Evolutionary conservation across 1,140 invertebrate species (phyloP), one percentile per base, ranked within the genome.

Genomic region (Ylistrum balloti): DNA sequence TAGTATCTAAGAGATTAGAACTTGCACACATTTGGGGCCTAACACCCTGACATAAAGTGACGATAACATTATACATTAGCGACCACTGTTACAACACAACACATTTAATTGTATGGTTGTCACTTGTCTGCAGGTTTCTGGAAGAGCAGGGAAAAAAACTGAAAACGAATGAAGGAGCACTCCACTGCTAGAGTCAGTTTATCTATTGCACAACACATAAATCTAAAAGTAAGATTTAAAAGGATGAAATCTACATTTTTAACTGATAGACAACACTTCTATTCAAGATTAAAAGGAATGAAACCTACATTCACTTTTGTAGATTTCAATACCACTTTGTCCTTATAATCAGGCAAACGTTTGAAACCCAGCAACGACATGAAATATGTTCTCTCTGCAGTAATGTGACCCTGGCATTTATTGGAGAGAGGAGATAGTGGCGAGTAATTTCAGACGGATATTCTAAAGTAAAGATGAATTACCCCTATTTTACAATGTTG

Each of bases 401-500:
- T 45, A 74, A 1, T 11, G n/a, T 28, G 22, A 74, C 56, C 56
- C 56, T n/a, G 17, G n/a, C 22, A 0, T 38, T 74, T 74, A 28
- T 74, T 45, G 41, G 41, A 45, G 41, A 38, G 5, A 45, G 41
- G 17, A 45, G 1, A 74, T 74, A 74, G 56, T 74, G 22, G 56
- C 56, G 28, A 74, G 56, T n/a, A 74, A 74, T 74, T 74, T 74
- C 17, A 74, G 3, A 74, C 22, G n/a, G n/a, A 74, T 45, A 74
- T 74, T 28, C 56, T 74, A 74, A n/a, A 74, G 56, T n/a, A 74
- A 74, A 74, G 56, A 74, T 28, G 56, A 28, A 74, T 74, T 74
- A 74, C 56, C 56, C 56, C 56, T 74, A 74, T 74, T 74, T 74
- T 74, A 74, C 56, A 28, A 74, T n/a, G 56, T 74, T 74, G 56